Base-by-base conservation (phyloP, 2,113 vertebrate genomes). In the Uria aalge region DNA sequence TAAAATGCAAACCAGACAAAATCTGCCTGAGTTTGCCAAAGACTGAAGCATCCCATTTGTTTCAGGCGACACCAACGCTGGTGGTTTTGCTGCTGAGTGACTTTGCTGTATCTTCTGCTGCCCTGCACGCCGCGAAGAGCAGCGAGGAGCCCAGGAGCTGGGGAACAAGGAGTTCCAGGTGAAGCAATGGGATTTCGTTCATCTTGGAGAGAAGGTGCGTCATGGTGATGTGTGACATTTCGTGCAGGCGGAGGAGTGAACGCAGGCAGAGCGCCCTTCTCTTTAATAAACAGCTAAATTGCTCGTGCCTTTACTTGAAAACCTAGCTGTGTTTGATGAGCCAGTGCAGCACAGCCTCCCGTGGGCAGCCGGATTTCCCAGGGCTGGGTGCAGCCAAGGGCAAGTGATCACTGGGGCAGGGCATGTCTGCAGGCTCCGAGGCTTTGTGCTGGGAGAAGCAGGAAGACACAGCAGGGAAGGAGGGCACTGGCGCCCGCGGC, bases 271-370 rank as follows among this genome's bases (percentile, higher is more conserved):
- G 90, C 8, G 0, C 81, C 30, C 53, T 88, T 77, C 67, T 93
- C 27, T 7, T 63, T 64, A 82, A 75, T 67, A 69, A 90, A 66
- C 18, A 82, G 23, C 34, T 34, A 27, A 85, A 68, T 41, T 6
- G 0, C 69, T 95, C 94, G 85, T 93, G 94, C 81, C 93, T 90
- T 94, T 80, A 95, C 94, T 92, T 94, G 94, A 96, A 91, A 36
- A 67, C 1, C 1, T 8, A 3, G 47, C 56, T 3, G 9, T 57
- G 52, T 77, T 38, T 57, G 92, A 88, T 69, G 92, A 94, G 85
- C 85, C 85, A 84, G 52, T 20, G 5, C 38, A 45, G 72, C 22
- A 4, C 69, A 85, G 7, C 77, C 88, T 93, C 68, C 43, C 3
- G 0, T 71, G 79, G 83, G 72, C 85, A 72, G 71, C 53, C 6